Base-by-base conservation (phyloP, 2,888 invertebrate species). In the Pterobdella sp. region DNA sequence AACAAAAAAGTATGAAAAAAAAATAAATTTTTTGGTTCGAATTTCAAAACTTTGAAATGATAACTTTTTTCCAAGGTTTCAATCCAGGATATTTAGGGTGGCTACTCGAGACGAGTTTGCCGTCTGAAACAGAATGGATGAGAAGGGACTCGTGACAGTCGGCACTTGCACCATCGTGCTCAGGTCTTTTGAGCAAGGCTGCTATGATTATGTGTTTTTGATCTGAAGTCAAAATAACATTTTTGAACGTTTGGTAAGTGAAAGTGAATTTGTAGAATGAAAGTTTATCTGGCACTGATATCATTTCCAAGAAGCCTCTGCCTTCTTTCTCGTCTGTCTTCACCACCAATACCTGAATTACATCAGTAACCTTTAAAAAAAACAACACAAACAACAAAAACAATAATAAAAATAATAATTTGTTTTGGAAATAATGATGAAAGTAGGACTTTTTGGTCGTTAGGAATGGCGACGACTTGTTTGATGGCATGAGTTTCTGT, bases 121-220 rank as follows among this genome's bases (percentile, higher is more conserved):
- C 94, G 64, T 89, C 92, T 76, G 89, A 88, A 0, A 91, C 90
- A 79, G 90, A 92, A 81, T 92, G 91, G 0, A 94, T 89, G 73
- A 90, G 89, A 0, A 95, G 85, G 73, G 91, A 34, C 31, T 73
- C 73, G 18, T 29, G 35, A 22, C 66, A 42, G 94, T 94, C 60
- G 0, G 26, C 14, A 31, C 1, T 34, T 22, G 89, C 87, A 80
- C 91, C 91, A 26, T 56, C n/a, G 4, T 26, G 4, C 18, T 14
- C 60, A 26, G 14, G 26, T 56, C n/a, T 56, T n/a, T 56, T 56
- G 14, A 14, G n/a, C 4, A 4, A 7, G 60, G 14, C 60, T 56
- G 60, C n/a, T 26, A 56, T 56, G 14, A 56, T 26, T 4, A 56
- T 56, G 14, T 56, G 4, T n/a, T 56, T 4, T 3, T 26, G 60